Evolutionary conservation across 2,113 vertebrate genomes (phyloP).

Genomic region (Albula glossodonta): DNA sequence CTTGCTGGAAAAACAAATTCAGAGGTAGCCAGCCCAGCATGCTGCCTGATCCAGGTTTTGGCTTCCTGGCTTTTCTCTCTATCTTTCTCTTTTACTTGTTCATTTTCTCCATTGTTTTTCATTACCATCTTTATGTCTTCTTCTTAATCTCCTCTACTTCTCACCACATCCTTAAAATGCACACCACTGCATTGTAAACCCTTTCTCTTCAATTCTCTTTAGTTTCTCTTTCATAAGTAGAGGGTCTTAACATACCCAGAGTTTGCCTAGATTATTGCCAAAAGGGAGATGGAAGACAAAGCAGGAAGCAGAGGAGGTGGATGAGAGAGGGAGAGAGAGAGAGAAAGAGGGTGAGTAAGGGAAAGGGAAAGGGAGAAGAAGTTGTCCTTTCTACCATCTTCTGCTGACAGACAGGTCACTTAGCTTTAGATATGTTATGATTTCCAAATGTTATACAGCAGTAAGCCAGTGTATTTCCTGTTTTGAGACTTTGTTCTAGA

Average conservation of each 20-base stretch:
- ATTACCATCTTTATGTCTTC: constrained; percentile 20
- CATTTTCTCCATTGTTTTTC: constrained; percentile 36
- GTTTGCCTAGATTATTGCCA: constrained; percentile 77
- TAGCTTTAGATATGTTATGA: neutral
- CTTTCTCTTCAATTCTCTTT: constrained; percentile 54
- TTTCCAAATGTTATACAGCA: too few relatives aligned
- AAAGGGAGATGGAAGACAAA: constrained; percentile 64
- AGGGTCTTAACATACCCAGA: constrained; percentile 73
- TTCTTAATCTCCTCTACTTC: neutral
- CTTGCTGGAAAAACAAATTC: constrained; percentile 81
- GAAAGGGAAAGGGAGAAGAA: constrained; percentile 46
- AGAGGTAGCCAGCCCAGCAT: constrained; percentile 89
- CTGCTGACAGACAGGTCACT: neutral
- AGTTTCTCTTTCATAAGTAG: constrained; percentile 64
- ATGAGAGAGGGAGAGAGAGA: constrained; percentile 27
- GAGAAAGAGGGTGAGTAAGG: neutral
- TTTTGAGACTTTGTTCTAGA: too few relatives aligned
- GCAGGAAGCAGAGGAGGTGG: constrained; percentile 39
- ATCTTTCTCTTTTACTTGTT: neutral
- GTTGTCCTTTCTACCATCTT: constrained; percentile 35
- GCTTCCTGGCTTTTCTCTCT: neutral
- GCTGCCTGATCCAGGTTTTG: constrained; percentile 58
- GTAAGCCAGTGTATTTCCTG: too few relatives aligned
- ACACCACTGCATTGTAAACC: constrained; percentile 38
- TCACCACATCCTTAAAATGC: neutral